phyloP scores from a whole-genome alignment of 2,888 invertebrate genomes.

The Harpagoxenus sublaevis region DNA sequence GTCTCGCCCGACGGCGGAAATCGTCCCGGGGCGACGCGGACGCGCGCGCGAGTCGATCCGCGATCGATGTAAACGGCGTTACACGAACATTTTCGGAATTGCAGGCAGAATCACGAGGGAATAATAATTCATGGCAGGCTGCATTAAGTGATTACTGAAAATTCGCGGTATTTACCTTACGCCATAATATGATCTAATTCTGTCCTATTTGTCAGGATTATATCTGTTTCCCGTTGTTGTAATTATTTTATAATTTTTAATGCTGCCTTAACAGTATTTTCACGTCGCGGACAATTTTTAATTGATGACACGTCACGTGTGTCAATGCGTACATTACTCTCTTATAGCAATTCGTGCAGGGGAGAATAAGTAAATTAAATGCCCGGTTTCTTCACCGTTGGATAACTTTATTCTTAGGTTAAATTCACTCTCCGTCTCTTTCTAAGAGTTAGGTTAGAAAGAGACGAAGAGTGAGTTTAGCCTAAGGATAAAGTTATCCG shows the following conservation, averaged over 20 bases:
- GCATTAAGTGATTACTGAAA: constrained; percentile 45
- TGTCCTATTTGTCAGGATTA: neutral
- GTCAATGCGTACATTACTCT: neutral
- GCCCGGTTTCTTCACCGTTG: too few relatives aligned
- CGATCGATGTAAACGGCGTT: constrained; percentile 38
- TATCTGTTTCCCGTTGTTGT: neutral
- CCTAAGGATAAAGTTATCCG: too few relatives aligned
- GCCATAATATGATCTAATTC: neutral
- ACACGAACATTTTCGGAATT: constrained; percentile 40
- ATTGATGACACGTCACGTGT: neutral
- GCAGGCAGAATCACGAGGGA: constrained; percentile 22
- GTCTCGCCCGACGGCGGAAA: constrained; percentile 25
- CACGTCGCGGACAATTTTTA: neutral
- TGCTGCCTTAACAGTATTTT: neutral
- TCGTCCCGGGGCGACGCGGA: constrained; percentile 1
- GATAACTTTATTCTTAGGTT: too few relatives aligned
- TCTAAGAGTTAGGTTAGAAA: too few relatives aligned
- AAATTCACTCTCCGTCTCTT: too few relatives aligned
- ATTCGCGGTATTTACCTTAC: constrained; percentile 40
- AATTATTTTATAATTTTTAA: neutral
- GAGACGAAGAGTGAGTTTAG: too few relatives aligned
- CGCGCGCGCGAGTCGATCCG: constrained; percentile 10
- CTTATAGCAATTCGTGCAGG: neutral
- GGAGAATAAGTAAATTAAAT: neutral
- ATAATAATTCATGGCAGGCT: constrained; percentile 34